A percentile compares a stretch with the other conserved stretches of the same genome.
Conservation (phyloP, 2,888 invertebrate species). For the Cryptops parisi region DNA sequence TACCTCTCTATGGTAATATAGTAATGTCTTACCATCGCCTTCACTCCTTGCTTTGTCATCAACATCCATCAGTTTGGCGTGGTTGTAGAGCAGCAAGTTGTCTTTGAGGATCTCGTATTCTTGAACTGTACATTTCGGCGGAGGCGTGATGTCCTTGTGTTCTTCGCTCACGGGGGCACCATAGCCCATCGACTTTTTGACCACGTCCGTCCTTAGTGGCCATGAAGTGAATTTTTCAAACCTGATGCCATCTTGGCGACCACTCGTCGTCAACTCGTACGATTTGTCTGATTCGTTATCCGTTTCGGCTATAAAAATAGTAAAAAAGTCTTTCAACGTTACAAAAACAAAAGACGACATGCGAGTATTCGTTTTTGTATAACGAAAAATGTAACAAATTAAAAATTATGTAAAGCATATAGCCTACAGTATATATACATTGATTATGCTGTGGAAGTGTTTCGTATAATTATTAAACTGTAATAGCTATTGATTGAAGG, state of each 20-base stretch:
- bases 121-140: slow-evolving; percentile 41
- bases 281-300: slow-evolving; percentile 8
- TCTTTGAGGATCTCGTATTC: slow-evolving; percentile 56
- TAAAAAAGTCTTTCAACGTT: no score
- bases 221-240: slow-evolving; percentile 6
- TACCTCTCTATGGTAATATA: neutral
- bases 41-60: slow-evolving; percentile 37
- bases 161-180: neutral
- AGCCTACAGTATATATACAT: no score
- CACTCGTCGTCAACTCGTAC: slow-evolving; percentile 4
- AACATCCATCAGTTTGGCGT: slow-evolving; percentile 47
- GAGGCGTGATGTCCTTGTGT: neutral
- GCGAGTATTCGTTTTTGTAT: no score
- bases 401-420: no score
- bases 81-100: slow-evolving; percentile 49
- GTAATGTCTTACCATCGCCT: slow-evolving; percentile 10
- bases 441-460: no score
- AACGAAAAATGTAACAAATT: no score
- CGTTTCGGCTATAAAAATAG: neutral
- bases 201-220: neutral
- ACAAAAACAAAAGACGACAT: no score
- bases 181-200: slow-evolving; percentile 1
- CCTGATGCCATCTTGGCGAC: slow-evolving; percentile 6
- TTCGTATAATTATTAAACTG: no score
- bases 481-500: no score